Evolutionary conservation across 2,113 vertebrate species (phyloP).

Genomic region (Empidonax alnorum): DNA sequence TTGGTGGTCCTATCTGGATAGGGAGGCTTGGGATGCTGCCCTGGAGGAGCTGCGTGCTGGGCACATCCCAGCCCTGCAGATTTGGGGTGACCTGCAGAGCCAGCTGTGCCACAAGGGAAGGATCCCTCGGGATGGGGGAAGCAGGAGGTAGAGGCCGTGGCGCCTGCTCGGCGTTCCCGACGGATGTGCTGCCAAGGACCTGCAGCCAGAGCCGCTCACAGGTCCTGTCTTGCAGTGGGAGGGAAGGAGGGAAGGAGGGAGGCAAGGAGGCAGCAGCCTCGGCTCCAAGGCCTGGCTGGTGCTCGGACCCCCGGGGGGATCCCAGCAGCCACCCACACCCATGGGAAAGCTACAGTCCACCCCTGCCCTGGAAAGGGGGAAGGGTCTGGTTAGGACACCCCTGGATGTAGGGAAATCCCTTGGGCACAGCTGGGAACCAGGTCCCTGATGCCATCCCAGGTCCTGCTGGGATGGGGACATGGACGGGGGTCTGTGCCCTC

Average conservation of each 20-base stretch:
- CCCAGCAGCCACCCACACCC: neutral
- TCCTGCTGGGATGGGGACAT: neutral
- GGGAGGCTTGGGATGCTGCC: neutral
- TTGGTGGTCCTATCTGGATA: neutral
- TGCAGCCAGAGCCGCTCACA: neutral
- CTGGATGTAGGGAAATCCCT: neutral
- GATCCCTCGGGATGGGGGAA: neutral
- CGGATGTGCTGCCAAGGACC: neutral
- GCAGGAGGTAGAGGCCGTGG: neutral
- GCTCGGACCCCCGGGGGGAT: neutral
- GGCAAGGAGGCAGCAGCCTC: neutral
- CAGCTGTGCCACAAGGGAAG: neutral
- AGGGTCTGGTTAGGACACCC: neutral
- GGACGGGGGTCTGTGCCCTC: neutral
- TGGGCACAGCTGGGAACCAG: neutral
- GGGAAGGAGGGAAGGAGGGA: neutral
- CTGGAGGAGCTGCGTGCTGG: accelerated
- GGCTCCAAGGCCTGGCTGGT: neutral
- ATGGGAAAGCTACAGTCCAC: accelerated
- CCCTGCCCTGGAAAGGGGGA: neutral
- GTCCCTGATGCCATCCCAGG: neutral
- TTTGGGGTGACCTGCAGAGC: neutral
- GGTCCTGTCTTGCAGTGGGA: neutral
- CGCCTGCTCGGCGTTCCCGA: neutral
- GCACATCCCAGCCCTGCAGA: neutral